Evolutionary conservation across 1,140 invertebrate genomes (phyloP), one percentile per base, ranked within the genome.

Genomic region (Dendroctonus valens): DNA sequence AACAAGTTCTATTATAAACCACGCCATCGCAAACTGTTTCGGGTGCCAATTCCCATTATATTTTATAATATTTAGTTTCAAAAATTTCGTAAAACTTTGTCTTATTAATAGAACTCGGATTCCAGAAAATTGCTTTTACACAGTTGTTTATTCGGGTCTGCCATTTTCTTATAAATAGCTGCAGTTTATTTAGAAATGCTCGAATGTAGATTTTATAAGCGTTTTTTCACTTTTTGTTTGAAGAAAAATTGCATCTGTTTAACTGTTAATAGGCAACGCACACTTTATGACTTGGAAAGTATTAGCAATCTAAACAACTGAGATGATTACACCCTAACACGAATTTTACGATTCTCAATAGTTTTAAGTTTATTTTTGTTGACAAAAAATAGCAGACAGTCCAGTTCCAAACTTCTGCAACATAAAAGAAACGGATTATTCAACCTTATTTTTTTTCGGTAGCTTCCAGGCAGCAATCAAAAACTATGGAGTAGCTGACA

Each of bases 401-500:
- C 26, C 3, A 26, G 9, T 46, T 46, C 2, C 44, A 12, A 46
- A 52, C 50, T 52, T 2, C 12, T 46, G 12, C 44, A 46, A 11
- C 9, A 46, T 11, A 2, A 11, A 11, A 46, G 2, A 46, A 11
- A 9, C 44, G 44, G 12, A 12, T 41, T 63, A 46, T 44, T 46
- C 58, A 68, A 55, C 70, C 4, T 5, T 5, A 8, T 26, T 46
- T 37, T 61, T 57, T 75, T 72, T 80, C 50, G 65, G 4, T 75
- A 91, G 92, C 83, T 97, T 98, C 84, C 94, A 97, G 79, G 88
- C 88, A 62, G 94, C 92, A 0, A 86, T 92, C 68, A 89, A 89
- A 72, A 85, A 84, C 26, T 96, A 96, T 77, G 96, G 96, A 69
- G 94, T 97, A 8, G 85, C 91, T 12, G 92, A 95, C 69, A 89